Percentiles rank a stretch among this genome's conserved stretches.
Evolutionary conservation across 1,140 invertebrate species (phyloP).

Genomic region (Limonius californicus): DNA sequence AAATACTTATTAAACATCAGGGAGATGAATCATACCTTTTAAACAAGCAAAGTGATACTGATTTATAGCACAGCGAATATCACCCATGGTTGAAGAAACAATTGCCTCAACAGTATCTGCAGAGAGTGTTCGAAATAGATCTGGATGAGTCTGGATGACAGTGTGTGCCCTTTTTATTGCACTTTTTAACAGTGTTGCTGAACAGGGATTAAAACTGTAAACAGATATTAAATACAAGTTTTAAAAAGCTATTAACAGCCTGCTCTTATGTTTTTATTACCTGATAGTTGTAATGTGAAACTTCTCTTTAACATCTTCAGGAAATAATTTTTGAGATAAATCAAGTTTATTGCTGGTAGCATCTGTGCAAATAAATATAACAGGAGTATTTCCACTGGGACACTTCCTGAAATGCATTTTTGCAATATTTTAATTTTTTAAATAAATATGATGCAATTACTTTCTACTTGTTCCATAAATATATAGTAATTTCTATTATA

Average conservation of each 20-base stretch:
- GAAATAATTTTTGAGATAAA: conserved; percentile 60
- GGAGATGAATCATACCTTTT: conserved; percentile 52
- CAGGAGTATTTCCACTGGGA: conserved; percentile 59
- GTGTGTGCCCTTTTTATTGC: conserved; percentile 59
- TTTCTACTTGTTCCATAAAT: too few relatives aligned
- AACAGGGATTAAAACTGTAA: conserved; percentile 61
- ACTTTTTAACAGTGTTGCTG: conserved; percentile 60
- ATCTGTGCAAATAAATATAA: conserved; percentile 70
- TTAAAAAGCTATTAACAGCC: background rate
- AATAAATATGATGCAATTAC: too few relatives aligned
- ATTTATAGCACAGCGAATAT: conserved; percentile 65
- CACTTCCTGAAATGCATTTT: conserved; percentile 64
- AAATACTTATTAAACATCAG: too few relatives aligned
- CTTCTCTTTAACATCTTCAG: conserved; percentile 55
- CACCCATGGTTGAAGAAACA: conserved; percentile 62
- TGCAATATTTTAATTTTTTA: too few relatives aligned
- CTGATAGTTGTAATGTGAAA: conserved; percentile 60
- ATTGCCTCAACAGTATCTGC: conserved; percentile 61
- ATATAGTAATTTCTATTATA: too few relatives aligned
- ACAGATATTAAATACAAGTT: conserved; percentile 19
- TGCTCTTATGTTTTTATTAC: too few relatives aligned
- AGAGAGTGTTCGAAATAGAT: conserved; percentile 54
- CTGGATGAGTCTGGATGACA: conserved; percentile 52
- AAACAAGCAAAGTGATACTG: conserved; percentile 68
- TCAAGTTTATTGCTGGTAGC: conserved; percentile 56